Evolutionary conservation across 1,140 invertebrate genomes (phyloP).

Genomic region (Hormaphis cornu): DNA sequence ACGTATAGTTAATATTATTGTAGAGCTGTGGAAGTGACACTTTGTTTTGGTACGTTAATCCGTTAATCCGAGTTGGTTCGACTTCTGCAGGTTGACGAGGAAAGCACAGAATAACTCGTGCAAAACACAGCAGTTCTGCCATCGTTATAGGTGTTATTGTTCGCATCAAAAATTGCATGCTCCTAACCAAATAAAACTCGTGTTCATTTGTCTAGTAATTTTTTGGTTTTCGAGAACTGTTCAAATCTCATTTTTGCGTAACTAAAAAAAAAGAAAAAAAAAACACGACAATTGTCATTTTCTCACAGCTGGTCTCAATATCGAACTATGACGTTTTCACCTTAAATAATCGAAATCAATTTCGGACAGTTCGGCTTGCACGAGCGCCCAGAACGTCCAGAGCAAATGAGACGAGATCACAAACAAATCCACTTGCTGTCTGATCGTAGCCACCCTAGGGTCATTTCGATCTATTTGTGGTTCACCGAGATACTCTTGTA

Average conservation of each 20-base stretch:
- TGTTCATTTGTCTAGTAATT: not conserved
- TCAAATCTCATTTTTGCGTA: not conserved
- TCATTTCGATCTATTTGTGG: conserved; percentile 36
- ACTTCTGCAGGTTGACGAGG: no score
- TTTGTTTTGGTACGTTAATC: no score
- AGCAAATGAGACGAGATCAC: conserved; percentile 73
- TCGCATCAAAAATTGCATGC: no score
- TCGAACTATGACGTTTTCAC: not conserved
- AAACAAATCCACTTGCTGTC: conserved; percentile 60
- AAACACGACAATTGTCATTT: not conserved
- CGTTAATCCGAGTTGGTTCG: no score
- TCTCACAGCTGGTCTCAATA: not conserved
- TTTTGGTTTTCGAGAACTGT: not conserved
- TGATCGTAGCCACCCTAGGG: conserved; percentile 5
- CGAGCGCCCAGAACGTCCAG: conserved; percentile 87
- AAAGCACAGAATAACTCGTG: no score
- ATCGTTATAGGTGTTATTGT: no score
- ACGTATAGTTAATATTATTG: no score
- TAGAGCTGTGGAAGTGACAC: no score
- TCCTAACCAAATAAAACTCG: no score
- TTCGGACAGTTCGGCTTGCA: conserved; percentile 79
- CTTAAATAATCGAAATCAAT: conserved; percentile 83
- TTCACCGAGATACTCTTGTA: conserved; percentile 51
- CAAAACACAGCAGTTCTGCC: no score
- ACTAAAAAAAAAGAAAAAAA: not conserved